A percentile compares a stretch with the other conserved stretches of the same genome.
phyloP scores from a whole-genome alignment of 2,797 vertebrate genomes.

The Chelon auratus region DNA sequence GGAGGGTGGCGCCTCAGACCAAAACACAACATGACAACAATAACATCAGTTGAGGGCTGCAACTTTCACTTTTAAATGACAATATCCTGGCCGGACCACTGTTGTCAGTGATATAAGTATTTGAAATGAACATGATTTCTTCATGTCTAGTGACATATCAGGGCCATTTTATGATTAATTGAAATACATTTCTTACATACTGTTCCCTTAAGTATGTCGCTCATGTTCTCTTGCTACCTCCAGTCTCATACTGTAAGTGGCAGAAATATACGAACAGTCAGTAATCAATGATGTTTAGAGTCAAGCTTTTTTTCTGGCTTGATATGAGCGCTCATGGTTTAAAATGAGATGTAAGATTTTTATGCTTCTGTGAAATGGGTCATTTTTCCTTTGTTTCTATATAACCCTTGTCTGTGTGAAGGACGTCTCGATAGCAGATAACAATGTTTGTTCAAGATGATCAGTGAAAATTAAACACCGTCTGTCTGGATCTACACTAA shows the following conservation, averaged over 20 bases:
- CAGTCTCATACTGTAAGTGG: conserved; percentile 31
- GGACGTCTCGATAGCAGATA: conserved; percentile 17
- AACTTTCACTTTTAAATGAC: too few species aligned
- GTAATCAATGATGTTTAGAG: conserved; percentile 33
- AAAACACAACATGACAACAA: too few species aligned
- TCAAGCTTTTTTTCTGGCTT: conserved; percentile 17
- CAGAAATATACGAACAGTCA: conserved; percentile 29
- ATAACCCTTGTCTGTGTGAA: conserved; percentile 44
- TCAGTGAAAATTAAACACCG: conserved; percentile 52
- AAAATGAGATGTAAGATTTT: conserved; percentile 12
- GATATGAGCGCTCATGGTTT: conserved; percentile 13
- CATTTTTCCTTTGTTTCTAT: conserved; percentile 13
- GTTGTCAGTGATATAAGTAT: too few species aligned
- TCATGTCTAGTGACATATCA: too few species aligned
- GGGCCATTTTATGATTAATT: too few species aligned
- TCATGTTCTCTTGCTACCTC: conserved; percentile 5
- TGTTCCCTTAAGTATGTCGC: conserved; percentile 9
- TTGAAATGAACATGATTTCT: too few species aligned
- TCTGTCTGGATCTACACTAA: conserved; percentile 41
- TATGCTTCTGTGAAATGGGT: conserved; percentile 19
- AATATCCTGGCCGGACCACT: too few species aligned
- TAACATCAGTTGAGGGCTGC: too few species aligned
- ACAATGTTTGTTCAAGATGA: conserved; percentile 48
- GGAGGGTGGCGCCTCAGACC: too few species aligned
- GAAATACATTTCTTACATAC: too few species aligned